Evolutionary conservation across 2,797 vertebrate genomes (phyloP).

Genomic region (Forpus xanthops): DNA sequence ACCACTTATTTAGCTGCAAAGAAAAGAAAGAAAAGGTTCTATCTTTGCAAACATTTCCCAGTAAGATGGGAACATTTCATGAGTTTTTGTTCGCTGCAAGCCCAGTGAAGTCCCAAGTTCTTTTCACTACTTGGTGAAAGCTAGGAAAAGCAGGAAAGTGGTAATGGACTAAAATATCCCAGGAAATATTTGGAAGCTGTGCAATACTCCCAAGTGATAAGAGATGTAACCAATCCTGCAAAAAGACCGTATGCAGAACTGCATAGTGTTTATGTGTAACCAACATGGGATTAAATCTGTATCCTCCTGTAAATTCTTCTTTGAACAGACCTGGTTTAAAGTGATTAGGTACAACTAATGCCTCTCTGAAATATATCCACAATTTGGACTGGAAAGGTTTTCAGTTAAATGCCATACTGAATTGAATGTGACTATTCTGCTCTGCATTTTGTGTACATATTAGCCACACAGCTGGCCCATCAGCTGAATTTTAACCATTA

Average conservation of each 20-base stretch:
- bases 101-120: background rate
- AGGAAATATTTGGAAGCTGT: background rate
- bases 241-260: background rate
- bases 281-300: background rate
- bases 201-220: background rate
- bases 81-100: background rate
- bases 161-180: background rate
- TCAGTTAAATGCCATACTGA: background rate
- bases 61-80: background rate
- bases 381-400: background rate
- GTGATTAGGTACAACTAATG: background rate
- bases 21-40: background rate
- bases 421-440: background rate
- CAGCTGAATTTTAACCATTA: background rate
- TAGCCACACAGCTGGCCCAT: background rate
- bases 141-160: background rate
- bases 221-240: background rate
- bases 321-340: background rate
- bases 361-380: background rate
- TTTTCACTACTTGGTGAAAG: background rate
- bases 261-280: background rate
- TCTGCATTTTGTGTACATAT: rapidly evolving
- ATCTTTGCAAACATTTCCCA: background rate
- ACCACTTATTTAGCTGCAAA: background rate
- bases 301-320: background rate